Conservation (phyloP, 2,797 vertebrate species). For the Alfaro cultratus region DNA sequence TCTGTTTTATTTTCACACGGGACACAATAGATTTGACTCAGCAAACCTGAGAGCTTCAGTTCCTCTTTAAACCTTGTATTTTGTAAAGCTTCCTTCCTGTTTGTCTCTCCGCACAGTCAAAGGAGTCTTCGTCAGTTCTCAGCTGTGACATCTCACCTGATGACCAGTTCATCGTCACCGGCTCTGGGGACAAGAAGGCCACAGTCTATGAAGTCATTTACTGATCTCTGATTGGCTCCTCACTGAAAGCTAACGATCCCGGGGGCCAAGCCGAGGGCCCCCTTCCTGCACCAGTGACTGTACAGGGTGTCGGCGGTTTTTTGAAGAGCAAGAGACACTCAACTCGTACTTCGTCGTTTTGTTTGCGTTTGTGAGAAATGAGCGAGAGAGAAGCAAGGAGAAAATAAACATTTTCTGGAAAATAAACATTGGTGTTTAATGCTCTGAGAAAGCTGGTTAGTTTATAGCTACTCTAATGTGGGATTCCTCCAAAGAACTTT, state of each 20-base stretch:
- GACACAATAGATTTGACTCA: neutral
- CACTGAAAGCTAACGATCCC: slow-evolving; percentile 38
- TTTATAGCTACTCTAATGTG: slow-evolving; percentile 75
- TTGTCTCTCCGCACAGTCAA: slow-evolving; percentile 74
- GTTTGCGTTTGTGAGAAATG: slow-evolving; percentile 73
- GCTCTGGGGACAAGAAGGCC: slow-evolving; percentile 91
- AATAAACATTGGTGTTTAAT: slow-evolving; percentile 71
- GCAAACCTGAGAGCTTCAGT: too few relatives aligned
- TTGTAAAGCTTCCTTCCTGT: neutral
- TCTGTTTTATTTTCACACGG: neutral
- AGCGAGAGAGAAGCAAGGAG: slow-evolving; percentile 51
- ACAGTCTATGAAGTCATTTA: slow-evolving; percentile 93
- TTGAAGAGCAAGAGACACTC: slow-evolving; percentile 68
- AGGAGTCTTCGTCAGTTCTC: slow-evolving; percentile 85
- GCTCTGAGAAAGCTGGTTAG: slow-evolving; percentile 80
- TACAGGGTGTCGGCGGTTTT: slow-evolving; percentile 66
- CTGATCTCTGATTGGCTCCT: slow-evolving; percentile 74
- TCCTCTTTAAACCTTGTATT: neutral
- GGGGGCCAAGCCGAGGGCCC: slow-evolving; percentile 44
- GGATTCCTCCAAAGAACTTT: slow-evolving; percentile 84
- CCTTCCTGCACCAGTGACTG: slow-evolving; percentile 72
- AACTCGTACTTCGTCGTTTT: slow-evolving; percentile 73
- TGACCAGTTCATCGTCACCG: slow-evolving; percentile 86
- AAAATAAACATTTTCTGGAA: slow-evolving; percentile 70
- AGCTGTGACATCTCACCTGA: slow-evolving; percentile 89